phyloP scores from a whole-genome alignment of 2,113 vertebrate genomes.

The Argyrosomus japonicus region DNA sequence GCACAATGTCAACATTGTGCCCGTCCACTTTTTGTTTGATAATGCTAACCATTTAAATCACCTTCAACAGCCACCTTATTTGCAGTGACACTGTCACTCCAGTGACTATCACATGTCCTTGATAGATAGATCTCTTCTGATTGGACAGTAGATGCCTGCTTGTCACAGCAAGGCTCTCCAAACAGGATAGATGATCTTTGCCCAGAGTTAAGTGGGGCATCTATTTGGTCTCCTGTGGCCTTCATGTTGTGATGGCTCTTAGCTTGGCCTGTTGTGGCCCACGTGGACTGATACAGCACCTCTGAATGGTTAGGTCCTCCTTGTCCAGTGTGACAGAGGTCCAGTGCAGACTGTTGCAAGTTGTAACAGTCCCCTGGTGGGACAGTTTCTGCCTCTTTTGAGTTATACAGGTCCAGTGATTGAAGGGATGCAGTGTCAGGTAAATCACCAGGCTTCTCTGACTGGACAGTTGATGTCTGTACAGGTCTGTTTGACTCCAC shows the following conservation, averaged over 20 bases:
- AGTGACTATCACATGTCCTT: slow-evolving; percentile 73
- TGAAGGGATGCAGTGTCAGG: slow-evolving; percentile 10
- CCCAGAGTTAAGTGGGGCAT: slow-evolving; percentile 26
- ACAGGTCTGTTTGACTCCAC: slow-evolving; percentile 21
- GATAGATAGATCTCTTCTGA: slow-evolving; percentile 77
- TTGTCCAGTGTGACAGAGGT: slow-evolving; percentile 33
- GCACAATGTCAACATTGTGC: slow-evolving; percentile 76
- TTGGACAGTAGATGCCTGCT: slow-evolving; percentile 44
- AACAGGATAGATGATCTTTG: slow-evolving; percentile 41
- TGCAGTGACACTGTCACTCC: slow-evolving; percentile 80
- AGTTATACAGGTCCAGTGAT: slow-evolving; percentile 26
- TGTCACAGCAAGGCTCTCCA: slow-evolving; percentile 44
- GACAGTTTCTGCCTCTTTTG: slow-evolving; percentile 36
- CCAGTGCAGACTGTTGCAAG: slow-evolving; percentile 5
- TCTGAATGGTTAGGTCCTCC: slow-evolving; percentile 4
- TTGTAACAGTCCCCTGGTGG: slow-evolving; percentile 13
- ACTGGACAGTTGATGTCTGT: slow-evolving; percentile 18
- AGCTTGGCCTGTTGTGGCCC: slow-evolving; percentile 30
- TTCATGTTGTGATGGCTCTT: slow-evolving; percentile 12
- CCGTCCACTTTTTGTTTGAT: slow-evolving; percentile 73
- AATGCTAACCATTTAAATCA: slow-evolving; percentile 85
- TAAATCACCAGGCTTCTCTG: slow-evolving; percentile 29
- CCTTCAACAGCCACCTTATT: slow-evolving; percentile 88
- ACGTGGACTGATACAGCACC: slow-evolving; percentile 11
- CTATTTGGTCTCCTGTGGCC: slow-evolving; percentile 46